phyloP scores from a whole-genome alignment of 2,888 invertebrate genomes.

The Cheilosia variabilis region DNA sequence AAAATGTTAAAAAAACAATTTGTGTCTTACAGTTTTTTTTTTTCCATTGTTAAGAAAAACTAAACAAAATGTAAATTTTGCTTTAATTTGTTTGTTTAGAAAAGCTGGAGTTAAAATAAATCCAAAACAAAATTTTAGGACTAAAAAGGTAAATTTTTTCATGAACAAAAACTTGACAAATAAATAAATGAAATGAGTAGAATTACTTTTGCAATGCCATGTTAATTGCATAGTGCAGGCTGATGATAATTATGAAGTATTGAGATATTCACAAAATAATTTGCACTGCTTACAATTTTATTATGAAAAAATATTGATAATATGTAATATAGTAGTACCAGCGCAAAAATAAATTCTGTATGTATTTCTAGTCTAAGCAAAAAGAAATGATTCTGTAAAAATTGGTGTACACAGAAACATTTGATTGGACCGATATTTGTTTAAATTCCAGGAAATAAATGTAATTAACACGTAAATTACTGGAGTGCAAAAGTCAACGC shows the following conservation, averaged over 20 bases:
- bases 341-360: constrained; percentile 60
- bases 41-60: constrained; percentile 70
- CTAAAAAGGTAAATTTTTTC: constrained; percentile 2
- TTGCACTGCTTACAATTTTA: constrained; percentile 81
- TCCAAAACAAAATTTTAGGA: constrained; percentile 41
- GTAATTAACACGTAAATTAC: neutral
- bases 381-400: constrained; percentile 41
- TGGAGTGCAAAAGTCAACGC: constrained; percentile 5
- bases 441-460: constrained; percentile 7
- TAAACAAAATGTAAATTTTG: constrained; percentile 64
- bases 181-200: constrained; percentile 44
- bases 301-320: constrained; percentile 48
- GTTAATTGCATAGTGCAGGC: constrained; percentile 58
- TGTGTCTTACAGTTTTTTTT: constrained; percentile 36
- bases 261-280: constrained; percentile 79
- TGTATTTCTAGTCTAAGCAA: constrained; percentile 21
- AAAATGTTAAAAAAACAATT: constrained; percentile 69
- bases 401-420: constrained; percentile 25
- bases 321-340: constrained; percentile 41
- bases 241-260: constrained; percentile 33
- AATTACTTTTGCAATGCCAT: constrained; percentile 39
- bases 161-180: constrained; percentile 35
- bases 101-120: constrained; percentile 48
- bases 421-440: constrained; percentile 2
- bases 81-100: constrained; percentile 47